Evolutionary conservation across 1,140 invertebrate species (phyloP).

Genomic region (Amyelois transitella): DNA sequence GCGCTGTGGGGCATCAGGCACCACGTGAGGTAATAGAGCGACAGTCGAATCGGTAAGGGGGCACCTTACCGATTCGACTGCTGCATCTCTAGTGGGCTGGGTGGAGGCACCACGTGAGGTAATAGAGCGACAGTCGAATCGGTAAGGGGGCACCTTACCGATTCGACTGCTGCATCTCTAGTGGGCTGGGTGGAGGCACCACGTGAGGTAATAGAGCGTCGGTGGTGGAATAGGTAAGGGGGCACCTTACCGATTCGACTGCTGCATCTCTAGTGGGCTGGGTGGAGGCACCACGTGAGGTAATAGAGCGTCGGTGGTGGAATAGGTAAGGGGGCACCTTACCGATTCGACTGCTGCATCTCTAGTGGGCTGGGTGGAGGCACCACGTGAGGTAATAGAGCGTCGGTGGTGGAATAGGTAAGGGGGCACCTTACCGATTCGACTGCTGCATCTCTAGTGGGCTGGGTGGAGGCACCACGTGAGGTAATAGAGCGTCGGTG

Average conservation of each 20-base stretch:
- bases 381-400: slow-evolving; percentile 94
- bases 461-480: slow-evolving; percentile 80
- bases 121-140: slow-evolving; percentile 92
- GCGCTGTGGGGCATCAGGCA: slow-evolving; percentile 87
- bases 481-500: slow-evolving; percentile 87
- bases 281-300: slow-evolving; percentile 83
- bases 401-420: slow-evolving; percentile 81
- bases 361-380: slow-evolving; percentile 58
- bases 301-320: slow-evolving; percentile 84
- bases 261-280: slow-evolving; percentile 76
- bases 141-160: slow-evolving; percentile 89
- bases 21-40: slow-evolving; percentile 93
- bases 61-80: slow-evolving; percentile 85
- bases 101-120: slow-evolving; percentile 83
- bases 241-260: slow-evolving; percentile 86
- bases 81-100: slow-evolving; percentile 76
- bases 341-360: slow-evolving; percentile 82
- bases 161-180: slow-evolving; percentile 82
- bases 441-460: slow-evolving; percentile 79
- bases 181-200: slow-evolving; percentile 53
- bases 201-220: slow-evolving; percentile 94
- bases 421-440: slow-evolving; percentile 88
- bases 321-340: slow-evolving; percentile 90
- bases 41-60: slow-evolving; percentile 91
- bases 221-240: slow-evolving; percentile 82